Evolutionary conservation across 2,888 invertebrate genomes (phyloP).

Genomic region (Tanypteryx hageni): DNA sequence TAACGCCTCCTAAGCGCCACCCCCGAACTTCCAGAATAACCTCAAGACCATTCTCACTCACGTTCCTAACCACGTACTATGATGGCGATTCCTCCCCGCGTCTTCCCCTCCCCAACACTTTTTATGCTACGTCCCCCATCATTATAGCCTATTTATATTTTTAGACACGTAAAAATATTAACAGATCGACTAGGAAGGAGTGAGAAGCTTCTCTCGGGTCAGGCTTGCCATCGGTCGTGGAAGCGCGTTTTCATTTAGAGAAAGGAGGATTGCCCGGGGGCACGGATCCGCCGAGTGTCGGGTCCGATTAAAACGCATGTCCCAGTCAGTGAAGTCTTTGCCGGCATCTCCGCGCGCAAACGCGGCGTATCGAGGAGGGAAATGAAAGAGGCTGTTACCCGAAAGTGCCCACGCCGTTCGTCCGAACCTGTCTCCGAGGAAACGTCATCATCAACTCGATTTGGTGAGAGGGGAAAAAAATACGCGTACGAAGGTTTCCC

Average conservation of each 20-base stretch:
- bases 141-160: not conserved
- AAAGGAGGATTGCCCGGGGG: not conserved
- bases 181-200: not conserved
- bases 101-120: not conserved
- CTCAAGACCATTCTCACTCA: not conserved
- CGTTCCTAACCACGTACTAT: conserved; percentile 29
- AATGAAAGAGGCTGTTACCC: conserved; percentile 34
- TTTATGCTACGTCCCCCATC: not conserved
- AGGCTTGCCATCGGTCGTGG: not conserved
- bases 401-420: conserved; percentile 13
- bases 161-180: not conserved
- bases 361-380: conserved; percentile 34
- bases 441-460: conserved; percentile 45
- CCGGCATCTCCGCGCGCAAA: conserved; percentile 30
- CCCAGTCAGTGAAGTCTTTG: conserved; percentile 42
- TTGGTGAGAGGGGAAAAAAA: conserved; percentile 11
- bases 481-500: not conserved
- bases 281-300: conserved; percentile 30
- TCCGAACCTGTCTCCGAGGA: not conserved
- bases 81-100: not conserved
- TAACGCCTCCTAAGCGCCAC: not conserved
- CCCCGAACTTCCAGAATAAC: not conserved
- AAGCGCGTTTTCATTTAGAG: not conserved
- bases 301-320: conserved; percentile 36
- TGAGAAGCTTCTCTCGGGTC: not conserved